A percentile compares a stretch with the other conserved stretches of the same genome.
These are phyloP conservation scores for Palythoa heliodiscus DNA, from an alignment of 92 coral and sea anemone genomes.

Conservation along the genomic window DNA sequence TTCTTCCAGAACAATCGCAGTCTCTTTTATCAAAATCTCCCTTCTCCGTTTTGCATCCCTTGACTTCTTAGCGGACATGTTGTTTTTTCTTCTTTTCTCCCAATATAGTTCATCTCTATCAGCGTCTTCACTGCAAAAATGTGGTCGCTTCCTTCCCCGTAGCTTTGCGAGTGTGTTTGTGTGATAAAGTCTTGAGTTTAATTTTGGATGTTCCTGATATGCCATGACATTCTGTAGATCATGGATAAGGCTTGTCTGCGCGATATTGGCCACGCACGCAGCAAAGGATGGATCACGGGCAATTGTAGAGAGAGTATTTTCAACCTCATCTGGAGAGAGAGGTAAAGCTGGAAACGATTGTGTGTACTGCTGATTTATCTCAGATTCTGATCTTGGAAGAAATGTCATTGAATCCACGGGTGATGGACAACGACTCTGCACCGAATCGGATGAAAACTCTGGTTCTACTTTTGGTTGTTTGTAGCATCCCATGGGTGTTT, in stretches of 20 bases:
- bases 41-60: slow-evolving; percentile 43
- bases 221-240: slow-evolving; percentile 16
- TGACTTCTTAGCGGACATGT: slow-evolving; percentile 36
- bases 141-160: slow-evolving; percentile 18
- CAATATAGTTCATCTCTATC: slow-evolving; percentile 23
- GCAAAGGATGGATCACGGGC: slow-evolving; percentile 42
- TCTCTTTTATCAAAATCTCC: slow-evolving; percentile 24
- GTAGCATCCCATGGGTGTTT: neutral
- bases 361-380: neutral
- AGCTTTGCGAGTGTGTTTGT: slow-evolving; percentile 8
- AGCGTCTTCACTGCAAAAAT: slow-evolving; percentile 22
- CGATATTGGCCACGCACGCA: slow-evolving; percentile 18
- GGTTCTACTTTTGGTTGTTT: slow-evolving; percentile 28
- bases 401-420: slow-evolving; percentile 19
- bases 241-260: slow-evolving; percentile 24
- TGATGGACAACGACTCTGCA: slow-evolving; percentile 25
- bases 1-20: slow-evolving; percentile 29
- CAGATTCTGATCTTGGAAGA: slow-evolving; percentile 13
- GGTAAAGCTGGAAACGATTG: slow-evolving; percentile 20
- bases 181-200: neutral
- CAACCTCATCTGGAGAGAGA: slow-evolving; percentile 35
- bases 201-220: slow-evolving; percentile 10
- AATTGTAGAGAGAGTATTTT: slow-evolving; percentile 31
- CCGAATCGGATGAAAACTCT: neutral
- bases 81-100: slow-evolving; percentile 43